Evolutionary conservation across 2,113 vertebrate genomes (phyloP), one percentile per base, ranked within the genome.

Genomic region (Pseudonaja textilis): DNA sequence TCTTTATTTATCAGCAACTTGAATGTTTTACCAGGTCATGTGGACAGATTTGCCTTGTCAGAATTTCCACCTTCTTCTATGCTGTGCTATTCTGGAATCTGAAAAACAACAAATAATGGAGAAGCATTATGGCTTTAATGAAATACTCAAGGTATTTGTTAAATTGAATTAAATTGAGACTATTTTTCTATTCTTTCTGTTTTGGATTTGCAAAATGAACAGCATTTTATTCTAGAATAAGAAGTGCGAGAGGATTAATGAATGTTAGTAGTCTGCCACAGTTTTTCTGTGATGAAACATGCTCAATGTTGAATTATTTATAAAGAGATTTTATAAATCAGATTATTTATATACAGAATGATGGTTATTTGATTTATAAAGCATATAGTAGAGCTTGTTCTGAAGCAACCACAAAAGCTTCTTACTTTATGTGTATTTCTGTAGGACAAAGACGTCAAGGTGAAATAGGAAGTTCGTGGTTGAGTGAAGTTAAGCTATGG

Each of bases 61-160:
- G 96, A 99, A 99, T 97, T 99, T 99, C 95, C 99, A 99, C 96
- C 98, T 99, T 96, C 98, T 99, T 94, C 97, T 99, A 93, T 99
- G 99, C 97, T 99, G 99, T 92, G 98, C 99, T 96, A 98, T 99
- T 96, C 94, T 99, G 95, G 99, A 99, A 97, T 98, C 98, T 3
- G 99, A 99, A 98, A 99, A 99, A 93, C 98, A 98, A 91, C 98
- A 99, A 97, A 99, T 99, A 96, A 99, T 99, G 98, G 99, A 99
- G 93, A 98, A 99, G 64, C 98, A 99, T 95, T 99, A 98, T 92
- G 99, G 99, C 91, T 99, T 99, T 96, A 99, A 99, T 94, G 99
- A 99, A 97, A 99, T 99, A 97, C 97, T 99, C 81, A 99, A 99
- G 98, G 99, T 99, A 96, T 55, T 12, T 59, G 39, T 89, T 90